phyloP scores from a whole-genome alignment of 2,797 vertebrate species.

The Lutjanus campechanus region DNA sequence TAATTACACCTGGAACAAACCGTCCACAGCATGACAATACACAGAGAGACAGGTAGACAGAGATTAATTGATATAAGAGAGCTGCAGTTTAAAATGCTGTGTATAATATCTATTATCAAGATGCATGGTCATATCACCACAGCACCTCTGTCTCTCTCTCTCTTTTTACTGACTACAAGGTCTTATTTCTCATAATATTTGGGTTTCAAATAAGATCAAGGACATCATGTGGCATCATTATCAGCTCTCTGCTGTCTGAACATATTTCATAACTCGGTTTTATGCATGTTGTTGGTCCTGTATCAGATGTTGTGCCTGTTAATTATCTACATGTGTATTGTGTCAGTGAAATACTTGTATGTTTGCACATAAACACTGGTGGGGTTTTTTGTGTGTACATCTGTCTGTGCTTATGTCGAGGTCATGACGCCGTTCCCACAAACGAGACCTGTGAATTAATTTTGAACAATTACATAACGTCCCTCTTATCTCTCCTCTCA shows the following conservation, averaged over 20 bases:
- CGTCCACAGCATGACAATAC: constrained; percentile 4
- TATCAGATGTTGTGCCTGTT: constrained; percentile 16
- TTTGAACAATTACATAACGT: constrained; percentile 44
- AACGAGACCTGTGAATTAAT: constrained; percentile 8
- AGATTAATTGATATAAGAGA: constrained; percentile 2
- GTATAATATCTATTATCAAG: constrained; percentile 34
- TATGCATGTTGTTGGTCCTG: constrained; percentile 7
- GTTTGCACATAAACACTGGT: constrained; percentile 31
- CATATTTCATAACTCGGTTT: constrained; percentile 55
- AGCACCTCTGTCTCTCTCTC: constrained; percentile 26
- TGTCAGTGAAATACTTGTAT: constrained; percentile 4
- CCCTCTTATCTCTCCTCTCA: constrained; percentile 29
- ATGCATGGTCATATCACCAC: constrained; percentile 36
- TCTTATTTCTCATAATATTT: constrained; percentile 78
- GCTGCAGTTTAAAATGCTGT: constrained; percentile 12
- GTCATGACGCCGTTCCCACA: constrained; percentile 3
- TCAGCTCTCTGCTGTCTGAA: constrained; percentile 45
- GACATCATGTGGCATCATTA: constrained; percentile 61
- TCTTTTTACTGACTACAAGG: constrained; percentile 55
- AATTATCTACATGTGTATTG: constrained; percentile 20
- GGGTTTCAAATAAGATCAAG: constrained; percentile 73
- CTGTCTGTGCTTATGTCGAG: background rate
- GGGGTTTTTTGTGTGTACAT: background rate
- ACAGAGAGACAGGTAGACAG: background rate
- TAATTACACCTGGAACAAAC: constrained; percentile 46